Evolutionary conservation across 2,113 vertebrate genomes (phyloP).

Genomic region (Psammodynastes pulverulentus): DNA sequence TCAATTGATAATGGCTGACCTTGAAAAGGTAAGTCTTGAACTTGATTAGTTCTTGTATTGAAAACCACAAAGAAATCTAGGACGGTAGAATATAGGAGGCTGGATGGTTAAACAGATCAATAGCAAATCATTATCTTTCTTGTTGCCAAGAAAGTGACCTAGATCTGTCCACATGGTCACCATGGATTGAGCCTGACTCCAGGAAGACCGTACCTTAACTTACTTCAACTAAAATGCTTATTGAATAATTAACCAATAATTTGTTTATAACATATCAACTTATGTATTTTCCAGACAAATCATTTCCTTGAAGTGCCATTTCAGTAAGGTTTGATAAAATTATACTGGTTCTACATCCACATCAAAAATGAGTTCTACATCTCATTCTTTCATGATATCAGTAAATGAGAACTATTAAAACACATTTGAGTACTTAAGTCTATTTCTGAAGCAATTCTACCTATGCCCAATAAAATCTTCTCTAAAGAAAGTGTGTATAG

Average conservation of each 20-base stretch:
- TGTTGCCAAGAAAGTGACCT: background rate
- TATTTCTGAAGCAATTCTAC: background rate
- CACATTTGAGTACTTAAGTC: background rate
- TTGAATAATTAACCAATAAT: slow-evolving; percentile 1
- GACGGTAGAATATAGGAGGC: background rate
- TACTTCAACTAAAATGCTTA: background rate
- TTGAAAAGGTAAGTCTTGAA: background rate
- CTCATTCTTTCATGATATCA: background rate
- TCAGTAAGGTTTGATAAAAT: background rate
- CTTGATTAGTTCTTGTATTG: background rate
- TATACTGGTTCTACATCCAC: background rate
- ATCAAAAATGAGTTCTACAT: background rate
- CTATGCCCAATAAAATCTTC: background rate
- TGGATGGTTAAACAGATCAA: background rate
- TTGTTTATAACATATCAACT: background rate
- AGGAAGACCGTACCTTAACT: background rate
- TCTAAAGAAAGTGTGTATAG: background rate
- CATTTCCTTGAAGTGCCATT: slow-evolving; percentile 14
- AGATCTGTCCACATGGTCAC: background rate
- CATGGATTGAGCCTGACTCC: background rate
- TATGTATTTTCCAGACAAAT: background rate
- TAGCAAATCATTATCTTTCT: background rate
- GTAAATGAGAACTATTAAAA: background rate
- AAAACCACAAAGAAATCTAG: background rate
- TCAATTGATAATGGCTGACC: background rate